These are phyloP conservation scores for Scarus forsteni DNA, from an alignment of 2,797 vertebrate genomes.

Conservation along the genomic window DNA sequence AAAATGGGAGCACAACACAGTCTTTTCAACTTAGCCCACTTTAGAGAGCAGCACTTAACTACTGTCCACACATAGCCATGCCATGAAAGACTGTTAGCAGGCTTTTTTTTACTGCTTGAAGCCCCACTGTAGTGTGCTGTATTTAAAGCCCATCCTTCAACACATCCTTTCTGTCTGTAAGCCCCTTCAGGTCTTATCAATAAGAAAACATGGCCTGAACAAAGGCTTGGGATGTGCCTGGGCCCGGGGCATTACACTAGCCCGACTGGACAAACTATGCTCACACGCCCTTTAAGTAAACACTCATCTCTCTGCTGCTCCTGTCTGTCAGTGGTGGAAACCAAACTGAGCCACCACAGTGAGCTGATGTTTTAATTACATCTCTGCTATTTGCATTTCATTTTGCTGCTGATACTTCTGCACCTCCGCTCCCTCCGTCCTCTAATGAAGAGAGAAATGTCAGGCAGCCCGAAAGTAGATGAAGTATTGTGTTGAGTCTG, in stretches of 20 bases:
- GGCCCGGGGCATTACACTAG: conserved; percentile 35
- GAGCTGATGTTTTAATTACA: conserved; percentile 69
- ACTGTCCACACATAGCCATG: conserved; percentile 1
- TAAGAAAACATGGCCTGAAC: conserved; percentile 60
- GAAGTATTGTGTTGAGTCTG: conserved; percentile 31
- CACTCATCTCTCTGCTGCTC: conserved; percentile 19
- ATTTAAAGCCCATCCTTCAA: conserved; percentile 13
- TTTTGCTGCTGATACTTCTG: conserved; percentile 24
- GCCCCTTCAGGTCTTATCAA: conserved; percentile 44
- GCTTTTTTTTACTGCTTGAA: conserved; percentile 3
- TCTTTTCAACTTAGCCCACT: no score
- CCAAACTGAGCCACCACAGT: not conserved
- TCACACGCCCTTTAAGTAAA: conserved; percentile 62
- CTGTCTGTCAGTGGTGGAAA: conserved; percentile 40
- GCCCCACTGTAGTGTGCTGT: not conserved
- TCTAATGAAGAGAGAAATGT: conserved; percentile 53
- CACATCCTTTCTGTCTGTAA: not conserved
- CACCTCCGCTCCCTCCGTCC: conserved; percentile 25
- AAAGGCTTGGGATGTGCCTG: conserved; percentile 47
- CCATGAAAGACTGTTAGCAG: not conserved
- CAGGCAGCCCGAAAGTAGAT: conserved; percentile 36
- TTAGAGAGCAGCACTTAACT: not conserved
- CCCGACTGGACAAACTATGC: conserved; percentile 26
- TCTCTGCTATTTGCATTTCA: conserved; percentile 48
- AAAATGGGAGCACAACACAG: not conserved